Conservation (phyloP, 2,888 invertebrate genomes). For the Pyralis farinalis region DNA sequence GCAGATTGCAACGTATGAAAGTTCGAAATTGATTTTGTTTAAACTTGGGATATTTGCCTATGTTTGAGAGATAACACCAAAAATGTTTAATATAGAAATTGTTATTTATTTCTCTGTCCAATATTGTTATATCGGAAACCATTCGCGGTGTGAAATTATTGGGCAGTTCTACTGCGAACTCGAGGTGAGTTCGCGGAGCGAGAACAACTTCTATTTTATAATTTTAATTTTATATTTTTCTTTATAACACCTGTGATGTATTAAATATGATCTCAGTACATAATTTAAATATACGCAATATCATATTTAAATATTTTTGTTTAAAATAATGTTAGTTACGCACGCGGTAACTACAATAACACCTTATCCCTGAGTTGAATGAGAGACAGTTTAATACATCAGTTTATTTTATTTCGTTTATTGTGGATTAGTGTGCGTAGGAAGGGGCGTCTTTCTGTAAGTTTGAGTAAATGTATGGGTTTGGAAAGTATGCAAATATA, state of each 20-base stretch:
- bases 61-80: slow-evolving; percentile 45
- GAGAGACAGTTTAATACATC: slow-evolving; percentile 79
- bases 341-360: slow-evolving; percentile 25
- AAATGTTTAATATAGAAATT: slow-evolving; percentile 42
- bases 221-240: slow-evolving; percentile 52
- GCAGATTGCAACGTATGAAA: too few species aligned
- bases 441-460: slow-evolving; percentile 10
- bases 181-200: slow-evolving; percentile 9
- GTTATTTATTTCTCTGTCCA: slow-evolving; percentile 13
- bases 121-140: slow-evolving; percentile 19
- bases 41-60: slow-evolving; percentile 19
- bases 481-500: not conserved
- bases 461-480: slow-evolving; percentile 10
- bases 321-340: slow-evolving; percentile 57
- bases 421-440: slow-evolving; percentile 13
- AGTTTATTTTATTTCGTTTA: slow-evolving; percentile 38
- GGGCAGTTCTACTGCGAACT: slow-evolving; percentile 6
- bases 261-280: slow-evolving; percentile 84
- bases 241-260: slow-evolving; percentile 84
- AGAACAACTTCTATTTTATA: slow-evolving; percentile 31
- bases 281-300: slow-evolving; percentile 76
- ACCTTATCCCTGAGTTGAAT: slow-evolving; percentile 50
- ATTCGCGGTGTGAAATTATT: slow-evolving; percentile 11
- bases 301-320: slow-evolving; percentile 71
- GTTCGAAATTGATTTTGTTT: too few species aligned